phyloP scores from a whole-genome alignment of 35 echinoderm and acorn worm genomes.

The Acanthaster planci region DNA sequence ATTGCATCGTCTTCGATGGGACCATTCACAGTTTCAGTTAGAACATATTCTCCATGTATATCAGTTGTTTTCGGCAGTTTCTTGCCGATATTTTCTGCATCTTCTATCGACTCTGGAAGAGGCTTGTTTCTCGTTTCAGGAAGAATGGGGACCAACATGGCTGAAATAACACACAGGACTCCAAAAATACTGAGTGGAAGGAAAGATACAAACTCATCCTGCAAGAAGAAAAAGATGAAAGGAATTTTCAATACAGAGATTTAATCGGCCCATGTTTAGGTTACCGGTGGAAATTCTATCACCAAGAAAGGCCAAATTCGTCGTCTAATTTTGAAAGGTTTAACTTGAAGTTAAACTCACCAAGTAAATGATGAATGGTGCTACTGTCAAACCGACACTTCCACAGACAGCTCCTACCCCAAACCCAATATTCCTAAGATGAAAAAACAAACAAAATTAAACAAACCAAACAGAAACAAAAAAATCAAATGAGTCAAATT shows the following conservation, averaged over 20 bases:
- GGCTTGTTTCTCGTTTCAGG: conserved; percentile 10
- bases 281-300: no score
- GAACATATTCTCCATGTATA: no score
- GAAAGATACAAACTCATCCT: background rate
- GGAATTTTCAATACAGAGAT: no score
- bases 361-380: background rate
- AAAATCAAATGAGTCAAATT: no score
- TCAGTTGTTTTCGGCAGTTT: background rate
- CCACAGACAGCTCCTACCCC: conserved; percentile 11
- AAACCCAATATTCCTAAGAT: background rate
- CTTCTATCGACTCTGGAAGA: conserved; percentile 8
- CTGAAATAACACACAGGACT: background rate
- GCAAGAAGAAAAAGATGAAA: background rate
- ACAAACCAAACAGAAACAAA: no score
- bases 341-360: no score
- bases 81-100: background rate
- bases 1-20: no score
- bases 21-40: no score
- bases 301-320: no score
- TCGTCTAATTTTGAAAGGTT: no score
- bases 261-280: no score
- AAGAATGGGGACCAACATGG: background rate
- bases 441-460: no score
- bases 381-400: background rate
- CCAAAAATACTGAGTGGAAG: background rate